These are phyloP conservation scores for Oryctes rhinoceros DNA, from an alignment of 1,140 invertebrate species.

Conservation along the genomic window DNA sequence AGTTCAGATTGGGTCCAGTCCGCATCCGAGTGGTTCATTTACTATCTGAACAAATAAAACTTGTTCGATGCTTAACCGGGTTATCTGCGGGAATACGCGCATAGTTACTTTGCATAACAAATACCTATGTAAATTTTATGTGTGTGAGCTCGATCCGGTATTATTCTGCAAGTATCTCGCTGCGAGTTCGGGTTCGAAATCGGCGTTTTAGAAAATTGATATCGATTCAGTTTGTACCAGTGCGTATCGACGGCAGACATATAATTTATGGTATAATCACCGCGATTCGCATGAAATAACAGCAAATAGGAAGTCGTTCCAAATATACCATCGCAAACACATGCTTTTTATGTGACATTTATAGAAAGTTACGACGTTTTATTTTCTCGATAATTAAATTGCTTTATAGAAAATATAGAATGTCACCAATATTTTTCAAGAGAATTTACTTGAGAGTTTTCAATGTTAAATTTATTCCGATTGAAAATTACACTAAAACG, in stretches of 20 bases:
- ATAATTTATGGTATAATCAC: slow-evolving; percentile 21
- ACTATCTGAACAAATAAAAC: slow-evolving; percentile 26
- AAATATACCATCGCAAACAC: background rate
- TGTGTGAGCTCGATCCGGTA: background rate
- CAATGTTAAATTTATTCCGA: too few relatives aligned
- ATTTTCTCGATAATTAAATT: too few relatives aligned
- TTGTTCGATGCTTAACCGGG: slow-evolving; percentile 33
- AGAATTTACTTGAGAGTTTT: too few relatives aligned
- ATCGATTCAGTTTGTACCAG: slow-evolving; percentile 22
- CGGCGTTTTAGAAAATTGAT: slow-evolving; percentile 25
- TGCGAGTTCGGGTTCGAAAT: background rate
- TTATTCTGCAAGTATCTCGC: background rate
- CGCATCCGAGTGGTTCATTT: background rate
- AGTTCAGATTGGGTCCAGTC: background rate
- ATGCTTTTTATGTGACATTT: too few relatives aligned
- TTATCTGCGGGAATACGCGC: slow-evolving; percentile 31
- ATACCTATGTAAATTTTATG: slow-evolving; percentile 37
- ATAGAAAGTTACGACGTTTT: too few relatives aligned
- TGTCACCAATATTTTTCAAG: too few relatives aligned
- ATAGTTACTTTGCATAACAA: slow-evolving; percentile 33
- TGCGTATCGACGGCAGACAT: background rate
- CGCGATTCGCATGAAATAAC: background rate
- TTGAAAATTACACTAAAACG: too few relatives aligned
- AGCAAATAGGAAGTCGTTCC: slow-evolving; percentile 13
- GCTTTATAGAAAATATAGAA: too few relatives aligned